Percentiles rank a stretch among this genome's conserved stretches.
phyloP scores from a whole-genome alignment of 2,113 vertebrate genomes.

The Labeo rohita region DNA sequence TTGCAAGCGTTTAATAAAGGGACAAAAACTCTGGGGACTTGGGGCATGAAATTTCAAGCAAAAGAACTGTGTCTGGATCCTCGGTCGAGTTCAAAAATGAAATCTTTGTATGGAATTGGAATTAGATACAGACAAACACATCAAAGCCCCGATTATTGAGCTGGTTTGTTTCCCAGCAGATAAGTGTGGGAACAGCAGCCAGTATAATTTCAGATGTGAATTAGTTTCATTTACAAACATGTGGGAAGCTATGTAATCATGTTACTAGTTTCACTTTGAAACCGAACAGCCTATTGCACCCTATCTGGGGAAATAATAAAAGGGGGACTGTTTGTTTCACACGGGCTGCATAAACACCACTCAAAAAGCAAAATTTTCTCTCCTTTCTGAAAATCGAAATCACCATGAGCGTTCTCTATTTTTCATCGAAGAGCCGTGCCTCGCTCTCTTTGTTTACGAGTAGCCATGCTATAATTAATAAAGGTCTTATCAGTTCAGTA shows the following conservation, averaged over 20 bases:
- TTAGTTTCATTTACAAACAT: slow-evolving; percentile 67
- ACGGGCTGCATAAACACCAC: slow-evolving; percentile 41
- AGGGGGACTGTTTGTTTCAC: slow-evolving; percentile 47
- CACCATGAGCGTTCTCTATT: background rate
- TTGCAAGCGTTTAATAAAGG: slow-evolving; percentile 40
- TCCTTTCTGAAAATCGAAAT: background rate
- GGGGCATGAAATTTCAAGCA: background rate
- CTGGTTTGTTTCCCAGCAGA: slow-evolving; percentile 70
- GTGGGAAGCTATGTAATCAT: slow-evolving; percentile 64
- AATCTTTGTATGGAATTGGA: slow-evolving; percentile 66
- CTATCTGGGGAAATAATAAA: slow-evolving; percentile 58
- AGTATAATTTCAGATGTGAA: slow-evolving; percentile 66
- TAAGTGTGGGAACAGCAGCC: slow-evolving; percentile 65
- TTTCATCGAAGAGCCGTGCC: background rate
- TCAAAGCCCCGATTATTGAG: slow-evolving; percentile 69
- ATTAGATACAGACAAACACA: slow-evolving; percentile 73
- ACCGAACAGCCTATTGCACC: slow-evolving; percentile 56
- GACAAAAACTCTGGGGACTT: slow-evolving; percentile 12
- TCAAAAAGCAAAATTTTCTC: background rate
- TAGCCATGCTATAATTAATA: slow-evolving; percentile 17
- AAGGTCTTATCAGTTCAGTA: slow-evolving; percentile 25
- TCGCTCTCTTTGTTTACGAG: background rate
- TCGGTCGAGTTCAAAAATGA: slow-evolving; percentile 47
- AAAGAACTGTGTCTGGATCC: slow-evolving; percentile 45
- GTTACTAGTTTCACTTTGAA: slow-evolving; percentile 63